A percentile compares a stretch with the other conserved stretches of the same genome.
These are phyloP conservation scores for Euwallacea similis DNA, from an alignment of 1,140 invertebrate species.

Conservation along the genomic window DNA sequence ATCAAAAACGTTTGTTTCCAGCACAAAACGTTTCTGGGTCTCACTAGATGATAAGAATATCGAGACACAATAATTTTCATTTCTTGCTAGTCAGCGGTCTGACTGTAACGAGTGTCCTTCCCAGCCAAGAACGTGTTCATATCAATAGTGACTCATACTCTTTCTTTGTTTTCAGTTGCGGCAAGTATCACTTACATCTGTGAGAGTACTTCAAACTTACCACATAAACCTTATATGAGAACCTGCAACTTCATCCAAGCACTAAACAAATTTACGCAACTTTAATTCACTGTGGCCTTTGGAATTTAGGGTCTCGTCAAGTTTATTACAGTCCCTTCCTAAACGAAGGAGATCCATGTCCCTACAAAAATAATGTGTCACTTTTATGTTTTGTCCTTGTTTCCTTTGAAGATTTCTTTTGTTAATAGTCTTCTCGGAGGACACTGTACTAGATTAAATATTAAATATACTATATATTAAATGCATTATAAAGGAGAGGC, in stretches of 20 bases:
- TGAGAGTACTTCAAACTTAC: not conserved
- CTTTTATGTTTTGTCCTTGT: not conserved
- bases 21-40: not conserved
- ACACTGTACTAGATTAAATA: not conserved
- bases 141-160: constrained; percentile 3
- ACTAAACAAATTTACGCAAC: not conserved
- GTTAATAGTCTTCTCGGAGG: not conserved
- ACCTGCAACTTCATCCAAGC: not conserved
- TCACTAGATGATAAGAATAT: constrained; percentile 2
- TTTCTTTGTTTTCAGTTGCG: not conserved
- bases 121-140: not conserved
- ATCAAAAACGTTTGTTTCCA: not conserved
- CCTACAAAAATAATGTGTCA: not conserved
- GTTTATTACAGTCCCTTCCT: not conserved
- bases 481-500: not conserved
- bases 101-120: not conserved
- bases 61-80: not conserved
- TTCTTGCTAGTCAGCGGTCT: not conserved
- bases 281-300: constrained; percentile 1
- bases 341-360: not conserved
- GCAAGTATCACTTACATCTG: too few species aligned
- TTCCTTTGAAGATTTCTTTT: not conserved
- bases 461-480: not conserved
- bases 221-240: not conserved
- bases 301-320: not conserved